Conservation (phyloP, 2,797 vertebrate genomes). For the Pangasius macronema region DNA sequence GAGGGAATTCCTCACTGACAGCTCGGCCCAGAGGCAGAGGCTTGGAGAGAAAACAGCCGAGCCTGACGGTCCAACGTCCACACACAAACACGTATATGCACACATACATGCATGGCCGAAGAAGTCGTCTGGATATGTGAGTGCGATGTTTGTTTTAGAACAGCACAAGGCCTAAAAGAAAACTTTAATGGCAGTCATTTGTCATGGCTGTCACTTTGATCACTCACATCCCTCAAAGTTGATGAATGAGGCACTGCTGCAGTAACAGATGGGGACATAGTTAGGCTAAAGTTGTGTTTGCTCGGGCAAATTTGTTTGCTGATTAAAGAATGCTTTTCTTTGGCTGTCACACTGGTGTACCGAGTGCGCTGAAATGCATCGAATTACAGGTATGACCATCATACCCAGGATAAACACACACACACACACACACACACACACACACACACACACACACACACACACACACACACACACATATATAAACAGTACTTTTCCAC, state of each 20-base stretch:
- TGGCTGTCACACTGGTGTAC: conserved; percentile 15
- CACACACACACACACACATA: not conserved
- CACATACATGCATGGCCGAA: conserved; percentile 21
- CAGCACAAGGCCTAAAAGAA: conserved; percentile 38
- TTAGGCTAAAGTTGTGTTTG: conserved; percentile 48
- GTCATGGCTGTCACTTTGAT: conserved; percentile 55
- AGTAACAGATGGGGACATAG: conserved; percentile 48
- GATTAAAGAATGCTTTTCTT: conserved; percentile 37
- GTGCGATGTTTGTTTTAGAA: conserved; percentile 46
- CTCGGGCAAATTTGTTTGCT: conserved; percentile 47
- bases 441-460: not conserved
- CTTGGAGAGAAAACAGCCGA: conserved; percentile 62
- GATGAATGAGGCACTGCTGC: conserved; percentile 39
- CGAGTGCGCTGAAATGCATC: conserved; percentile 25
- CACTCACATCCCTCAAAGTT: conserved; percentile 49
- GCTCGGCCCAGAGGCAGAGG: conserved; percentile 60
- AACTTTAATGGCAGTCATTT: conserved; percentile 53
- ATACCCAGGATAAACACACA: conserved; percentile 1
- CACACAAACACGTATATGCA: conserved; percentile 36
- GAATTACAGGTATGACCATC: conserved; percentile 19
- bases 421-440: conserved; percentile 14
- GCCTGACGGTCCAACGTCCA: conserved; percentile 35
- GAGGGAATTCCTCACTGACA: conserved; percentile 74
- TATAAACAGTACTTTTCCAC: not conserved
- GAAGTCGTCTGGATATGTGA: conserved; percentile 45